Evolutionary conservation across 37 sponge, comb jelly and placozoan genomes (phyloP), one percentile per base, ranked within the genome.

Genomic region (Ianthella basta): DNA sequence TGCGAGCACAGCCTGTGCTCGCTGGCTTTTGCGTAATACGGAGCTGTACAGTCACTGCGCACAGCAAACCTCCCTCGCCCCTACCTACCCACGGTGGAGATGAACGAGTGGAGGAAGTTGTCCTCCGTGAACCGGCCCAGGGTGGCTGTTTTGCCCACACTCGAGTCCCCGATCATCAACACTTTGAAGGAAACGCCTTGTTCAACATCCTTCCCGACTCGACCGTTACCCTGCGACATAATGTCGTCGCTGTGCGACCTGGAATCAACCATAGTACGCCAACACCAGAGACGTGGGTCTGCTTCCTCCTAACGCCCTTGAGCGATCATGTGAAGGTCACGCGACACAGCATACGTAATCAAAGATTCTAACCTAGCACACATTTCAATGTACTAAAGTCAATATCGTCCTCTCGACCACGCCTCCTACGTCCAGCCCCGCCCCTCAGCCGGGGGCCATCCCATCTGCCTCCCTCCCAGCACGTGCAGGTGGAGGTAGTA

Each of bases 401-500:
- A 13, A n/a, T 24, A 21, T 74, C 38, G 75, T 21, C 10, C 21
- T 38, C 37, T 23, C 20, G 24, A 40, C 34, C 75, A 18, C 41
- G 0, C 39, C 19, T 18, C 20, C n/a, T n/a, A n/a, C n/a, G n/a
- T n/a, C n/a, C n/a, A 10, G n/a, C 30, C 21, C 73, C 21, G 53
- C 63, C 0, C 37, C 12, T 90, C 56, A 98, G 55, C 99, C 97
- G 56, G 99, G 99, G 99, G 99, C 99, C 99, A 98, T 1, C 53
- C 16, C 90, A 98, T 81, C 78, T 95, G 94, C 35, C 96, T 83
- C 4, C 97, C 97, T 24, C 99, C 99, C 61, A 99, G 40, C 23
- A 99, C 97, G 64, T 99, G 99, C 59, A 99, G 15, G 84, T 99
- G 99, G 8, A 97, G 87, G 59, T 99, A 96, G 60, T 88, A 87